Base-by-base conservation (phyloP, 2,113 vertebrate species). In the Tupaia chinensis region DNA sequence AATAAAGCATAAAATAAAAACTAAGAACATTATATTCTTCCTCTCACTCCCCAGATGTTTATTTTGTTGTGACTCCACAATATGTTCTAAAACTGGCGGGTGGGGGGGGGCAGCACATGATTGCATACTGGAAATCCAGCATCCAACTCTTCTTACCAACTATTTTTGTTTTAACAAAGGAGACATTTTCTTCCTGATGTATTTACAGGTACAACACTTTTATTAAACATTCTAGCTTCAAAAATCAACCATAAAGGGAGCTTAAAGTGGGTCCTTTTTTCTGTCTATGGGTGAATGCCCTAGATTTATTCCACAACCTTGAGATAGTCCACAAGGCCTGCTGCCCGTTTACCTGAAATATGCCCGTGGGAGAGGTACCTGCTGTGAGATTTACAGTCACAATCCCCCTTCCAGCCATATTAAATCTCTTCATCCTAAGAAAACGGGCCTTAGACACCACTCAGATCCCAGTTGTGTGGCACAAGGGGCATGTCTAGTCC, bases 341-440 rank as follows among this genome's bases (percentile, higher is more conserved):
- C 95, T 97, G 90, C 73, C 96, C 89, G 78, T 96, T 97, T 93
- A 77, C 87, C 93, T 97, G 73, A 95, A 97, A 95, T 76, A 92
- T 85, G 76, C 89, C 91, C 88, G 95, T 97, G 95, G 95, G 90
- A 83, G 84, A 81, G 76, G 97, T 97, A 95, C 96, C 97, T 96
- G 94, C 97, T 97, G 89, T 95, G 97, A 63, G 93, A 96, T 73
- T 96, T 95, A 77, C 23, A 98, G 94, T 63, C 96, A 92, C 78
- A 97, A 91, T 15, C 78, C 60, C 60, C 82, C 96, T 97, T 96
- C 93, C 87, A 98, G 93, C 95, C 92, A 69, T 97, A 97, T 97
- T 98, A 98, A 98, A 99, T 98, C 85, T 97, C 95, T 96, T 93
- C 53, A 97, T 97, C 82, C 89, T 96, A 97, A 97, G 95, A 98